Conservation (phyloP, 2,797 vertebrate genomes). For the Sus cebifrons region DNA sequence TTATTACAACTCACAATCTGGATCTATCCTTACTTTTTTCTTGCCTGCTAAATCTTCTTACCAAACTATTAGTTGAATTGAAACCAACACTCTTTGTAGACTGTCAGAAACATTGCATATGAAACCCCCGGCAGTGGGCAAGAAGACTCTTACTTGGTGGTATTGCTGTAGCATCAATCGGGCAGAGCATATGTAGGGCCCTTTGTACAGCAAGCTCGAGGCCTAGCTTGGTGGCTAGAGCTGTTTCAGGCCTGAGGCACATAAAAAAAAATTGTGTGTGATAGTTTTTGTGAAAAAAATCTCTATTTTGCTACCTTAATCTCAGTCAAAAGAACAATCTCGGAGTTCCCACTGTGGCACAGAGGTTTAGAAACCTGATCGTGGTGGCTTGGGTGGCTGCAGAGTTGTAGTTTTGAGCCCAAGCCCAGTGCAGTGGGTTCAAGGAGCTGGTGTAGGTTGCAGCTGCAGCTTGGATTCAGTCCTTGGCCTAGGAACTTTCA, state of each 20-base stretch:
- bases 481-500: too few relatives aligned
- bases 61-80: slow-evolving; percentile 45
- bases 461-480: too few relatives aligned
- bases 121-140: slow-evolving; percentile 79
- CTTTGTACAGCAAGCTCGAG: slow-evolving; percentile 81
- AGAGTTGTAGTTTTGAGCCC: too few relatives aligned
- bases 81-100: neutral
- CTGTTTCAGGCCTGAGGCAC: slow-evolving; percentile 84
- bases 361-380: too few relatives aligned
- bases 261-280: neutral
- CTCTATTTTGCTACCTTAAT: neutral
- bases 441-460: too few relatives aligned
- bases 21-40: neutral
- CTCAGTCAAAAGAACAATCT: neutral
- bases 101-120: neutral
- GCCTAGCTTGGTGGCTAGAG: slow-evolving; percentile 62
- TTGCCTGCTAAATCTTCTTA: neutral
- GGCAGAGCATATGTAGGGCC: slow-evolving; percentile 27
- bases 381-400: too few relatives aligned
- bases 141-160: slow-evolving; percentile 74
- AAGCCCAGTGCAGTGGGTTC: too few relatives aligned
- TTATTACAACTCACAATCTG: neutral
- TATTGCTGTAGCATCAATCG: slow-evolving; percentile 66
- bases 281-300: slow-evolving; percentile 32
- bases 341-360: too few relatives aligned